phyloP scores from a whole-genome alignment of 2,888 invertebrate species.

The Neoascia interrupta region DNA sequence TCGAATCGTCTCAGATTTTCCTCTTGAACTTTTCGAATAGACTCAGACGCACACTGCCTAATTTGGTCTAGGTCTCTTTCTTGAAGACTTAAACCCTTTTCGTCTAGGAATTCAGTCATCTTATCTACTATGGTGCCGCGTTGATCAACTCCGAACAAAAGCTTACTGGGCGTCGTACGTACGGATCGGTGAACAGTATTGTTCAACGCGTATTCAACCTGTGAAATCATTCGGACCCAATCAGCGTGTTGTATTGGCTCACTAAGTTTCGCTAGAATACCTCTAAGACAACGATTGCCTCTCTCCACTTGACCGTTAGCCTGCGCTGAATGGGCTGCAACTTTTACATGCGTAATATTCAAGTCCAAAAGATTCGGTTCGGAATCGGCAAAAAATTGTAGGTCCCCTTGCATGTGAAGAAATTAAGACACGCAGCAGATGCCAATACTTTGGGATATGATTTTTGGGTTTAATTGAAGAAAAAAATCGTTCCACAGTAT shows the following conservation, averaged over 20 bases:
- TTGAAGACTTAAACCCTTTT: background rate
- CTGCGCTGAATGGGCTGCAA: slow-evolving; percentile 70
- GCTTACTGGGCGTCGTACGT: background rate
- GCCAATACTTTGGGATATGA: too few species aligned
- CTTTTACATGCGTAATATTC: slow-evolving; percentile 62
- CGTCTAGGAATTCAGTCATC: background rate
- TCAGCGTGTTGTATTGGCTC: background rate
- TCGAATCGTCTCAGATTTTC: background rate
- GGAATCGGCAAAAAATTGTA: too few species aligned
- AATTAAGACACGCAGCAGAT: too few species aligned
- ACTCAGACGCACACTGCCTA: background rate
- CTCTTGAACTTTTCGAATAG: background rate
- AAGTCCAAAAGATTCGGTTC: slow-evolving; percentile 73
- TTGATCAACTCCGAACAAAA: background rate
- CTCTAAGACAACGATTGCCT: slow-evolving; percentile 22
- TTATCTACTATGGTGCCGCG: background rate
- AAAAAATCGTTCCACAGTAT: too few species aligned
- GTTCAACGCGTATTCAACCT: slow-evolving; percentile 33
- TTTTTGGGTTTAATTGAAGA: too few species aligned
- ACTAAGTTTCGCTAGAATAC: background rate
- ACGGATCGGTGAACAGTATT: slow-evolving; percentile 2
- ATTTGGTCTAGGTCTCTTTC: background rate
- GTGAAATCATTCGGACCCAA: background rate
- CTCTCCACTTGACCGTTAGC: slow-evolving; percentile 72
- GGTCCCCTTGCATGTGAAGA: too few species aligned